Evolutionary conservation across 2,888 invertebrate species (phyloP), one percentile per base, ranked within the genome.

Genomic region (Tridacna crocea): DNA sequence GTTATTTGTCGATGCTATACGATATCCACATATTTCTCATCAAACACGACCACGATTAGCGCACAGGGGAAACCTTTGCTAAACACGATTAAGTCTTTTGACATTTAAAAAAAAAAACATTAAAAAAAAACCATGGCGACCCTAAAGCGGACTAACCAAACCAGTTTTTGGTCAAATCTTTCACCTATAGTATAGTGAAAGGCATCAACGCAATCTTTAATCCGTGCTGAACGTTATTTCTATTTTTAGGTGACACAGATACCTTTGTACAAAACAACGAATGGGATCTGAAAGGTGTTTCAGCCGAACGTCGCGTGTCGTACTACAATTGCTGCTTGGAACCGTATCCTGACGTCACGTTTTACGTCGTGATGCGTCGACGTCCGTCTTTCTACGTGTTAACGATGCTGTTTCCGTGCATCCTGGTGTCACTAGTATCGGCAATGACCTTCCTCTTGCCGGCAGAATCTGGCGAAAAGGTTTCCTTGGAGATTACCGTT

Each of bases 401-500:
- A 60, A 90, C 91, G 63, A 84, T 92, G 70, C 82, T 92, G 66
- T 91, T 92, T 75, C 92, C 92, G 13, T 92, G 91, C 75, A 90
- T 92, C 36, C 80, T 92, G 61, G 88, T 87, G 60, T 86, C 89
- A 36, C 78, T 85, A 36, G 89, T 89, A 3, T 88, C 89, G 13
- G 86, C 87, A 19, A 68, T 89, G 24, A 83, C 84, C 17, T 89
- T 89, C 27, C 55, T 89, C 51, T 80, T 89, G 15, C 89, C 89
- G 19, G 84, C 84, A 19, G 89, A 89, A 79, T 85, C 85, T 2
- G 89, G 89, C 11, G 89, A 89, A 72, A 89, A 89, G 55, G 86
- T 93, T 0, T 92, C 92, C 1, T 88, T 93, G 58, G 91, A 92
- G 74, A 92, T 93, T 27, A 93, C 93, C 0, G 92, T 93, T 1